phyloP scores from a whole-genome alignment of 1,140 invertebrate genomes.

The Drosophila pseudoobscura region DNA sequence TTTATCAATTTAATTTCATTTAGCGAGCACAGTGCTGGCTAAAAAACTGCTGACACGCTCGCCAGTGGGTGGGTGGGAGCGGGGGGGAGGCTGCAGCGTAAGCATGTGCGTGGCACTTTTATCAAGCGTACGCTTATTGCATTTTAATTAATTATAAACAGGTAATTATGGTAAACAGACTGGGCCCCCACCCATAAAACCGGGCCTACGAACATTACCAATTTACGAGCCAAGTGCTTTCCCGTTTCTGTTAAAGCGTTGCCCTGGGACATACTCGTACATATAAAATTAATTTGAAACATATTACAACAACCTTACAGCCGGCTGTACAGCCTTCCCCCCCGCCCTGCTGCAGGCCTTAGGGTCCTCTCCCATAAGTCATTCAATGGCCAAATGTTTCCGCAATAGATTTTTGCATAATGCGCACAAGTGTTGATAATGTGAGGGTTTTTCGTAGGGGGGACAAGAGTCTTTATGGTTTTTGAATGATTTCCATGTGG shows the following conservation, averaged over 20 bases:
- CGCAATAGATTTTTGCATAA: slow-evolving; percentile 55
- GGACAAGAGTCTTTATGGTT: too few relatives aligned
- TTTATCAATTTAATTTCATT: slow-evolving; percentile 74
- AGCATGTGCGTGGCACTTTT: slow-evolving; percentile 71
- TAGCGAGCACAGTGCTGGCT: slow-evolving; percentile 16
- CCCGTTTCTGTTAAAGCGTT: slow-evolving; percentile 38
- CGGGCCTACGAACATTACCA: slow-evolving; percentile 38
- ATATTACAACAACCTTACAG: background rate
- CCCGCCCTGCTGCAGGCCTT: slow-evolving; percentile 51
- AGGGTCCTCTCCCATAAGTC: slow-evolving; percentile 40
- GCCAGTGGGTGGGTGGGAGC: background rate
- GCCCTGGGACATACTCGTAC: slow-evolving; percentile 2
- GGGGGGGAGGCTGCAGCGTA: slow-evolving; percentile 37
- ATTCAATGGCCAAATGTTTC: slow-evolving; percentile 58
- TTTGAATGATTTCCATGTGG: too few relatives aligned
- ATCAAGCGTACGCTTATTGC: slow-evolving; percentile 82
- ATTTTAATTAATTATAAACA: slow-evolving; percentile 83
- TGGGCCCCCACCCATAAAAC: slow-evolving; percentile 45
- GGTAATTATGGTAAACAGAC: slow-evolving; percentile 80
- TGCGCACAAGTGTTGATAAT: slow-evolving; percentile 58
- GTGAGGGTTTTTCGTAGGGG: background rate
- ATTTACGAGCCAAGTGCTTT: slow-evolving; percentile 53
- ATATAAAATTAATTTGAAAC: slow-evolving; percentile 56
- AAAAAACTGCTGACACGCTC: slow-evolving; percentile 27
- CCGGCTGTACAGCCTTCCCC: slow-evolving; percentile 1